Base-by-base conservation (phyloP, 53 echinoderm and acorn worm species). In the Holothuria leucospilota region DNA sequence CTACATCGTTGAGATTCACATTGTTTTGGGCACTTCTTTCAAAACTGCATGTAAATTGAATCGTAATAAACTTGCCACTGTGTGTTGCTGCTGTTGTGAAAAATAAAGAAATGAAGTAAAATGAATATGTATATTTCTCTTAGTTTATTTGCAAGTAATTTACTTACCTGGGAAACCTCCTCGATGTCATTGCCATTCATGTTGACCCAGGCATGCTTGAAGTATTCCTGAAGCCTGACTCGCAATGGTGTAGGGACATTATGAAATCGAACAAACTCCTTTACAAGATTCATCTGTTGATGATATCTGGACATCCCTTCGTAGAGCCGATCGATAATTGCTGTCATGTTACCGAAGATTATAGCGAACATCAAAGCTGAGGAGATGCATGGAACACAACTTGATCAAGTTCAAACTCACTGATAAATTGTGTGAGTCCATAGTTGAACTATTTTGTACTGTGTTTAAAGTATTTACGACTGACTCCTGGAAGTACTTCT, bases 281-380 rank as follows among this genome's bases (percentile, higher is more conserved):
- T 99, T 65, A 95, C 92, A 39, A 99, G 90, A n/a, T 89, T 90
- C 41, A 95, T 89, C 69, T 95, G 95, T 29, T 95, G 95, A 38
- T 94, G 94, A 40, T 93, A 95, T 12, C 95, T 82, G 53, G 99
- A 89, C 89, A 99, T 99, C 4, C 98, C 99, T 77, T 93, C 93
- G 88, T 99, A 99, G 10, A 99, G 89, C 13, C 99, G 18, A 56
- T 56, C 56, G 56, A 18, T 56, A 56, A 18, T 56, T 2, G 56
- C 99, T n/a, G 99, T 98, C 93, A 98, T 95, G 94, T 98, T 98
- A 41, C 99, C 99, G 86, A 98, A 98, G 83, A 98, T 95, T 59
- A 95, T 95, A 18, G 99, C 99, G 65, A 95, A 98, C 99, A 98
- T 98, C 28, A 98, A 92, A 0, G 99, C 99, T 98, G 88, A 12